Conservation (phyloP, 2,888 invertebrate species). For the Athalia rosae region DNA sequence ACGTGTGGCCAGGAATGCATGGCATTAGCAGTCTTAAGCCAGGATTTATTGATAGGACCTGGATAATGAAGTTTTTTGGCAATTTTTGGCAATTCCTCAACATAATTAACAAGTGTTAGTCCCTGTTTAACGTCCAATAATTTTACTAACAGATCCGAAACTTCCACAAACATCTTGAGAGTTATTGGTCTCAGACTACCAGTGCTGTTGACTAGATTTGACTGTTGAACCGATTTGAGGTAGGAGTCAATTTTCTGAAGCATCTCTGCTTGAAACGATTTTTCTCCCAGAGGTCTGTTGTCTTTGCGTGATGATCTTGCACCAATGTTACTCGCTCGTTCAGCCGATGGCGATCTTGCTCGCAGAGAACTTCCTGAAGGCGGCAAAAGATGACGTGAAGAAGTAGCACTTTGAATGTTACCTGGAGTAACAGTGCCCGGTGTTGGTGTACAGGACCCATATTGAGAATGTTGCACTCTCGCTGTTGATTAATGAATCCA, state of each 20-base stretch:
- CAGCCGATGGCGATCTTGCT: conserved; percentile 64
- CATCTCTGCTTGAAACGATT: conserved; percentile 64
- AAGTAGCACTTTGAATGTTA: conserved; percentile 18
- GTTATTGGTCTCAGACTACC: conserved; percentile 67
- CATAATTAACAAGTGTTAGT: conserved; percentile 63
- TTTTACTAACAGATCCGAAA: conserved; percentile 60
- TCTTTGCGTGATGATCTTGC: conserved; percentile 64
- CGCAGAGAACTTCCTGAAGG: conserved; percentile 49
- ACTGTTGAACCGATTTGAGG: conserved; percentile 57
- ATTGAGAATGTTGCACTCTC: conserved; percentile 50
- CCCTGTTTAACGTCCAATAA: conserved; percentile 59
- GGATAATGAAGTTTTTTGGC: conserved; percentile 77
- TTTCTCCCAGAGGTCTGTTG: conserved; percentile 63
- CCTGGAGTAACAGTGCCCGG: conserved; percentile 50
- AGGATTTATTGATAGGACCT: conserved; percentile 76
- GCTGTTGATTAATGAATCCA: conserved; percentile 37
- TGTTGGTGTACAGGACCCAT: conserved; percentile 51
- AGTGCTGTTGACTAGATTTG: conserved; percentile 60
- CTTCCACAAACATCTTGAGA: conserved; percentile 66
- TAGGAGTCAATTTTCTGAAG: conserved; percentile 64
- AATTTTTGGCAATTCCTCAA: conserved; percentile 75
- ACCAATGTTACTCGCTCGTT: conserved; percentile 60
- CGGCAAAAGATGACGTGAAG: conserved; percentile 38
- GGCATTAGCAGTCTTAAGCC: conserved; percentile 78
- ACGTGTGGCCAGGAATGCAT: conserved; percentile 78